Conservation (phyloP, 2,888 invertebrate genomes). For the Tipula lateralis region DNA sequence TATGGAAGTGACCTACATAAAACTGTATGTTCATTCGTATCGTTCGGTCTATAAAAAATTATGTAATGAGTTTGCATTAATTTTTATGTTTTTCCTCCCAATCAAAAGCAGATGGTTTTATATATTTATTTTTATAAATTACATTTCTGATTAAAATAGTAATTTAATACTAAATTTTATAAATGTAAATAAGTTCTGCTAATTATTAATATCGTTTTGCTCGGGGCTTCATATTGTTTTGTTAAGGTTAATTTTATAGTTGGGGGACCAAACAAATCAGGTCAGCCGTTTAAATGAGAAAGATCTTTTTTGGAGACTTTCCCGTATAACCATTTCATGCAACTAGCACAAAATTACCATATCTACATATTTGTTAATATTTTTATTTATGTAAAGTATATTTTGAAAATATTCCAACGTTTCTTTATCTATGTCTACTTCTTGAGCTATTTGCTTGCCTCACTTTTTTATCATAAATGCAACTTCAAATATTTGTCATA, state of each 20-base stretch:
- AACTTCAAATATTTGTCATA: neutral
- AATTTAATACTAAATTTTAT: neutral
- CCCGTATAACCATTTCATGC: neutral
- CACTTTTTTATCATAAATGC: neutral
- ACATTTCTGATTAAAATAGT: neutral
- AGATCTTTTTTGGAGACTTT: too few relatives aligned
- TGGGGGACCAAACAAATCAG: too few relatives aligned
- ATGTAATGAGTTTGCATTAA: neutral
- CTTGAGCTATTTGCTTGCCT: neutral
- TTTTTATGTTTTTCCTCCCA: neutral
- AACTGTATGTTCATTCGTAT: too few relatives aligned
- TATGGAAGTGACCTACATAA: neutral
- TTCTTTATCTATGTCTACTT: neutral
- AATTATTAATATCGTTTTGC: too few relatives aligned
- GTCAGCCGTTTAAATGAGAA: too few relatives aligned
- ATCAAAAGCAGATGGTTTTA: neutral
- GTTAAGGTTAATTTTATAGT: too few relatives aligned
- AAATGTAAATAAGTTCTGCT: too few relatives aligned
- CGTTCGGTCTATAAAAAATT: too few relatives aligned
- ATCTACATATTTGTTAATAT: neutral
- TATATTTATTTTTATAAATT: neutral
- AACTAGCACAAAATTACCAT: neutral
- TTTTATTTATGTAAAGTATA: neutral
- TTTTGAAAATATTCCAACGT: constrained; percentile 1
- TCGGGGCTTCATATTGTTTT: too few relatives aligned